Percentiles rank a stretch among this genome's conserved stretches.
Evolutionary conservation across 2,113 vertebrate genomes (phyloP).

Genomic region (Thamnophis sirtalis): DNA sequence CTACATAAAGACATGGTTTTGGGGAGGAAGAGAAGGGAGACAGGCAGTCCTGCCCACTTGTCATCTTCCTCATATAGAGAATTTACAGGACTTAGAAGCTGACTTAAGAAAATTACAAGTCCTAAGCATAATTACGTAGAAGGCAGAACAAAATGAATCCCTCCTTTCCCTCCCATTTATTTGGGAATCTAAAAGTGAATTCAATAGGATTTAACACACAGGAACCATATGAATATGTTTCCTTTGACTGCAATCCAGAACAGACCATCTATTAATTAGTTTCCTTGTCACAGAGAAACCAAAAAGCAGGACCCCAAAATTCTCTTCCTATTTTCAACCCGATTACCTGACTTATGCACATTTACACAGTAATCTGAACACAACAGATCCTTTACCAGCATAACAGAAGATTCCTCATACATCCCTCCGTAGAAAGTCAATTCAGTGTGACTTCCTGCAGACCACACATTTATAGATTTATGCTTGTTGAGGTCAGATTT

Average conservation of each 20-base stretch:
- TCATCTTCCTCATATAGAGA: neutral
- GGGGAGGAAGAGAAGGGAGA: neutral
- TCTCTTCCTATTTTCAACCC: neutral
- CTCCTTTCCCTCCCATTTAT: neutral
- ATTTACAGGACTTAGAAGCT: neutral
- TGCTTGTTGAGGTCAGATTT: neutral
- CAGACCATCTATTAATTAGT: neutral
- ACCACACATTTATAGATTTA: neutral
- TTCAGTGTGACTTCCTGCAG: neutral
- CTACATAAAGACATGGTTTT: neutral
- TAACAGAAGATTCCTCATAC: neutral
- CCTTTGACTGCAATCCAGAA: neutral
- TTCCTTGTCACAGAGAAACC: neutral
- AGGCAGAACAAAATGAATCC: neutral
- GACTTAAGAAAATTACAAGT: neutral
- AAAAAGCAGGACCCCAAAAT: neutral
- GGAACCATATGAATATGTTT: neutral
- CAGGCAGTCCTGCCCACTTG: neutral
- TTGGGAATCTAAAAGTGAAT: neutral
- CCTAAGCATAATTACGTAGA: neutral
- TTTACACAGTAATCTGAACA: neutral
- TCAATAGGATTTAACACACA: neutral
- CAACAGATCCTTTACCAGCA: neutral
- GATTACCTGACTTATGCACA: neutral
- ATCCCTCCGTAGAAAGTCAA: neutral